These are phyloP conservation scores for Phytoseiulus persimilis DNA, from an alignment of 2,888 invertebrate genomes.

Conservation along the genomic window DNA sequence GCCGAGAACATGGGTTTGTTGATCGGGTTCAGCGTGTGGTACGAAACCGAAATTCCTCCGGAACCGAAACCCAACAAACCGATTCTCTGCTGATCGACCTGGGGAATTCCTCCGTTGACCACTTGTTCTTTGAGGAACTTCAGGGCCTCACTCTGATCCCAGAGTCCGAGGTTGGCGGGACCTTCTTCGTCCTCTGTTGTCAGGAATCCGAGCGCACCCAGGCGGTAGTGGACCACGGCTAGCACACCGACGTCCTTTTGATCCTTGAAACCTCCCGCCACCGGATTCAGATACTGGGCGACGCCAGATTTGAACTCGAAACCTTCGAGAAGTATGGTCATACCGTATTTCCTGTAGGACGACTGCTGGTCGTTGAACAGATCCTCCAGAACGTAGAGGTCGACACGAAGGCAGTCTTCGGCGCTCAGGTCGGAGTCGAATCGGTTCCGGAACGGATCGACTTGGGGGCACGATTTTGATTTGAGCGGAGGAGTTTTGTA, in stretches of 20 bases:
- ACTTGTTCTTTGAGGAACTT: slow-evolving; percentile 8
- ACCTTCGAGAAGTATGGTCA: slow-evolving; percentile 14
- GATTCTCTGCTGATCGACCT: neutral
- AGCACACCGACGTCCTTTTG: neutral
- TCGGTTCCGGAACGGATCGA: neutral
- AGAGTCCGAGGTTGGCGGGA: slow-evolving; percentile 31
- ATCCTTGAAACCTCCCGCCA: neutral
- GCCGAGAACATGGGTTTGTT: neutral
- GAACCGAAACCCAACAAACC: slow-evolving; percentile 26
- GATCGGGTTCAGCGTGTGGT: neutral
- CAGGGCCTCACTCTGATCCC: slow-evolving; percentile 20
- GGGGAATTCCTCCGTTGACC: neutral
- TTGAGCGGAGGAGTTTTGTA: neutral
- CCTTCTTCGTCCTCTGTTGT: slow-evolving; percentile 34
- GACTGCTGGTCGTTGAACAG: neutral
- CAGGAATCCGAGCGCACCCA: slow-evolving; percentile 24
- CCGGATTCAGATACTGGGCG: neutral
- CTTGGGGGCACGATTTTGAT: neutral
- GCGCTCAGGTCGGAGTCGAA: neutral
- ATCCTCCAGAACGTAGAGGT: slow-evolving; percentile 6
- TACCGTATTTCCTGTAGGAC: neutral
- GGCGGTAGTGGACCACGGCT: slow-evolving; percentile 15
- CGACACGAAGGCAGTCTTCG: slow-evolving; percentile 33
- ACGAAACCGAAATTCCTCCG: slow-evolving; percentile 6
- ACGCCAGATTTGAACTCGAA: slow-evolving; percentile 23